A percentile compares a stretch with the other conserved stretches of the same genome.
phyloP scores from a whole-genome alignment of 2,797 vertebrate species.

The Epinephelus malabaricus region DNA sequence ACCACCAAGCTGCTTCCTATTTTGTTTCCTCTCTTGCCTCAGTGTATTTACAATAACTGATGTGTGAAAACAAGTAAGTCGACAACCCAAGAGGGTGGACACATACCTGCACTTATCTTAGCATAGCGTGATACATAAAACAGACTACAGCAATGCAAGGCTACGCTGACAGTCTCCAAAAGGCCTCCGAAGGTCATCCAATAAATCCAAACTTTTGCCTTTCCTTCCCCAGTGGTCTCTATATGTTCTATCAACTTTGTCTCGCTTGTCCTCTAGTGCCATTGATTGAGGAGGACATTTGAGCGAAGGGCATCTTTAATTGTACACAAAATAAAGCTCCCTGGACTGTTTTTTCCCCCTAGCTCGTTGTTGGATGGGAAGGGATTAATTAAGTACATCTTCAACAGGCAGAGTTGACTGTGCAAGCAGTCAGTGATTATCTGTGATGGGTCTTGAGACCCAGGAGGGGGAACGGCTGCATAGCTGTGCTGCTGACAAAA shows the following conservation, averaged over 20 bases:
- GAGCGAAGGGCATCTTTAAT: constrained; percentile 78
- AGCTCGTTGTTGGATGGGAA: constrained; percentile 57
- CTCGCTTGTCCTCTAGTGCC: constrained; percentile 45
- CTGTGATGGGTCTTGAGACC: constrained; percentile 64
- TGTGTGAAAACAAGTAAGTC: background rate
- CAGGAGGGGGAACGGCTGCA: constrained; percentile 42
- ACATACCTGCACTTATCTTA: constrained; percentile 8
- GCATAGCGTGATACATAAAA: background rate
- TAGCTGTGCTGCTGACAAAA: constrained; percentile 49
- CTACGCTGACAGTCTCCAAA: constrained; percentile 21
- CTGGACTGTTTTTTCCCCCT: constrained; percentile 39
- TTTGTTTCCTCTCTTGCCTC: background rate
- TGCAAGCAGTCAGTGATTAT: constrained; percentile 74
- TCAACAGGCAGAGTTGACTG: constrained; percentile 65
- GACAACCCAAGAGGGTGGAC: background rate
- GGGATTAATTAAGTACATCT: constrained; percentile 82
- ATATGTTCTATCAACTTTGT: constrained; percentile 35
- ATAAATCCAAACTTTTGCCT: constrained; percentile 51
- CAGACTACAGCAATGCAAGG: background rate
- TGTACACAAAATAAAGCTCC: constrained; percentile 73
- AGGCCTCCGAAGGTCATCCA: constrained; percentile 57
- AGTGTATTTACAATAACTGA: background rate
- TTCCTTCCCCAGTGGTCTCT: constrained; percentile 22
- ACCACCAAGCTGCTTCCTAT: background rate
- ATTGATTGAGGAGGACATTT: constrained; percentile 61